Conservation (phyloP, 2,113 vertebrate species). For the Sardina pilchardus region DNA sequence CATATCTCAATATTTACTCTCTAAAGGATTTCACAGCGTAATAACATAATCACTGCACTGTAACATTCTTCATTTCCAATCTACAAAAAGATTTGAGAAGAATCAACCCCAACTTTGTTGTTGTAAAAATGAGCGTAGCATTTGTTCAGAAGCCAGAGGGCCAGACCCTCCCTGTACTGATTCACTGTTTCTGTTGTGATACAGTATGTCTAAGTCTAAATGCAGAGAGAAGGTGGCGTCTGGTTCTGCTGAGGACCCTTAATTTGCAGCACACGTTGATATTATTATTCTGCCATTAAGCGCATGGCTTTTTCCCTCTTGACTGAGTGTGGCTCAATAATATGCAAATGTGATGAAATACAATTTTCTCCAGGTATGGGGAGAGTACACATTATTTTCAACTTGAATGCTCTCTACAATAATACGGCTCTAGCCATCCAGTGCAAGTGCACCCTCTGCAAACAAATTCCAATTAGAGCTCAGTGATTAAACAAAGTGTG, state of each 20-base stretch:
- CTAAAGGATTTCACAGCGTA: neutral
- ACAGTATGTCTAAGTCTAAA: neutral
- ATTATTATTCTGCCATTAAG: neutral
- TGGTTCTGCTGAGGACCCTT: neutral
- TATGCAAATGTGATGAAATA: neutral
- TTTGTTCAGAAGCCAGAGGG: neutral
- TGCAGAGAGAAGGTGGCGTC: neutral
- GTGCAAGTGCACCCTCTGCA: neutral
- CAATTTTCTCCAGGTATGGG: constrained; percentile 2
- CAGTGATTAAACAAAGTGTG: constrained; percentile 16
- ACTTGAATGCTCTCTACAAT: constrained; percentile 13
- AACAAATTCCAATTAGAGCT: constrained; percentile 30
- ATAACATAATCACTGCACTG: neutral
- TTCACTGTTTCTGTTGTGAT: neutral
- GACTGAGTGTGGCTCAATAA: neutral
- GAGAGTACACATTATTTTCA: constrained; percentile 19
- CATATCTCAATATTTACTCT: neutral
- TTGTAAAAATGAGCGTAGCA: neutral
- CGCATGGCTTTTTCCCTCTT: neutral
- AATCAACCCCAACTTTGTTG: neutral
- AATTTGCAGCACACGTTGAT: neutral
- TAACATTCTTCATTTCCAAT: no score
- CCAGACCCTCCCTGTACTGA: neutral
- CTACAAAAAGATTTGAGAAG: neutral
- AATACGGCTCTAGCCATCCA: constrained; percentile 15